A percentile compares a stretch with the other conserved stretches of the same genome.
Evolutionary conservation across 2,888 invertebrate genomes (phyloP).

Genomic region (Cloeon dipterum): DNA sequence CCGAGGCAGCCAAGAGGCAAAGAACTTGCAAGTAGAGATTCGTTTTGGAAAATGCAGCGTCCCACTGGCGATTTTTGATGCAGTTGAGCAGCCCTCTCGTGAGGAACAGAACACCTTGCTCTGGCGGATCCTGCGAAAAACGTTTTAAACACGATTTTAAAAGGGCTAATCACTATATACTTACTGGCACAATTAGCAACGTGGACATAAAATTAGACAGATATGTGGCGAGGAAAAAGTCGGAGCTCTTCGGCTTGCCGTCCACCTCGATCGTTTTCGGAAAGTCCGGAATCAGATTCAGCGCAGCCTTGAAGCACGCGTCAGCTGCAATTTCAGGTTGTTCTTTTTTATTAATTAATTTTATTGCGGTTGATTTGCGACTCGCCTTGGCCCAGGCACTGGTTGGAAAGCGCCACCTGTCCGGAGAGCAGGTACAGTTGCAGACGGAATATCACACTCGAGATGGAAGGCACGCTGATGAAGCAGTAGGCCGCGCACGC

Average conservation of each 20-base stretch:
- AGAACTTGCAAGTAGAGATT: slow-evolving; percentile 50
- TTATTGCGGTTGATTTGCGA: not conserved
- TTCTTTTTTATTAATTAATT: not conserved
- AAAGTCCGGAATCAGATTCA: slow-evolving; percentile 56
- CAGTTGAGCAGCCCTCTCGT: slow-evolving; percentile 59
- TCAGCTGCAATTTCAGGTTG: slow-evolving; percentile 36
- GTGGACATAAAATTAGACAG: slow-evolving; percentile 60
- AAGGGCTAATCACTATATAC: slow-evolving; percentile 9
- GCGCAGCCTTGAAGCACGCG: slow-evolving; percentile 76
- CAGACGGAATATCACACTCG: slow-evolving; percentile 50
- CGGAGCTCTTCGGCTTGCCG: slow-evolving; percentile 46
- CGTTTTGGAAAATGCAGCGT: slow-evolving; percentile 37
- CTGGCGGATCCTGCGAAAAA: slow-evolving; percentile 55
- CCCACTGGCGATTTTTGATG: slow-evolving; percentile 50
- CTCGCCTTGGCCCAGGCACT: slow-evolving; percentile 74
- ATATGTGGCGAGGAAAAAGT: slow-evolving; percentile 43
- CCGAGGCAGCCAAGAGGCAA: slow-evolving; percentile 52
- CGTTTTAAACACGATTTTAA: slow-evolving; percentile 3
- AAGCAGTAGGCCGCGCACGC: slow-evolving; percentile 91
- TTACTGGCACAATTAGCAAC: slow-evolving; percentile 57
- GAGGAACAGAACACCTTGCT: slow-evolving; percentile 64
- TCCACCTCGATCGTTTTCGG: slow-evolving; percentile 46
- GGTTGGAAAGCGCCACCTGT: slow-evolving; percentile 70
- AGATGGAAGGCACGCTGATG: slow-evolving; percentile 90
- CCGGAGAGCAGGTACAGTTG: slow-evolving; percentile 72